phyloP scores from a whole-genome alignment of 2,797 vertebrate genomes.

The Sarcoramphus papa region DNA sequence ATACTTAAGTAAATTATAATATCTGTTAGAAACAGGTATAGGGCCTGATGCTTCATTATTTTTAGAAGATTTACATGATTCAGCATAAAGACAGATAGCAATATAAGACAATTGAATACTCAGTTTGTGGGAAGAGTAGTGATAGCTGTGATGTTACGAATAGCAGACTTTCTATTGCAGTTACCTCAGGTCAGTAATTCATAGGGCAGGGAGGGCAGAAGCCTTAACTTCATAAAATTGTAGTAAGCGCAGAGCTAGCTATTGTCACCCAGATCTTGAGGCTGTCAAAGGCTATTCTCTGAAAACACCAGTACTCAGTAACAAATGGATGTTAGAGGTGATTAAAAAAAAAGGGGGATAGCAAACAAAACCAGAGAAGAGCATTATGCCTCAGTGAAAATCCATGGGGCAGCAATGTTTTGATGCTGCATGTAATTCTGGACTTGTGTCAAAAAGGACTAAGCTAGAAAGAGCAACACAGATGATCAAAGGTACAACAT shows the following conservation, averaged over 20 bases:
- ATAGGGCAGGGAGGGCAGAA: not conserved
- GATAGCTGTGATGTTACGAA: not conserved
- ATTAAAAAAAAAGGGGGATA: not conserved
- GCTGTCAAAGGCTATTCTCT: not conserved
- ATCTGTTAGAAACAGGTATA: not conserved
- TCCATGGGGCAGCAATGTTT: not conserved
- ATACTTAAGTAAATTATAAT: not conserved
- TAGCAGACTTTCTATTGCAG: not conserved
- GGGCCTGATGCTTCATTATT: not conserved
- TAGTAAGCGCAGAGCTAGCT: not conserved
- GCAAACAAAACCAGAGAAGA: not conserved
- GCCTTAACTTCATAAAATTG: not conserved
- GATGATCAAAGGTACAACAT: no score
- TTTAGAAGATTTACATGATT: not conserved
- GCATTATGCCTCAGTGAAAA: not conserved
- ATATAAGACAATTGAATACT: not conserved
- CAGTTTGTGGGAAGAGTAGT: not conserved
- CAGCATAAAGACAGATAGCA: not conserved
- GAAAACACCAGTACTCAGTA: not conserved
- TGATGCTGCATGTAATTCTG: not conserved
- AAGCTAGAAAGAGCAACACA: not conserved
- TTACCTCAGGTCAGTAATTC: not conserved
- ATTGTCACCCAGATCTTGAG: not conserved
- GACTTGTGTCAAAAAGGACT: not conserved
- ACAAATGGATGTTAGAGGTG: not conserved